Base-by-base conservation (phyloP, 2,797 vertebrate species). In the Luscinia megarhynchos region DNA sequence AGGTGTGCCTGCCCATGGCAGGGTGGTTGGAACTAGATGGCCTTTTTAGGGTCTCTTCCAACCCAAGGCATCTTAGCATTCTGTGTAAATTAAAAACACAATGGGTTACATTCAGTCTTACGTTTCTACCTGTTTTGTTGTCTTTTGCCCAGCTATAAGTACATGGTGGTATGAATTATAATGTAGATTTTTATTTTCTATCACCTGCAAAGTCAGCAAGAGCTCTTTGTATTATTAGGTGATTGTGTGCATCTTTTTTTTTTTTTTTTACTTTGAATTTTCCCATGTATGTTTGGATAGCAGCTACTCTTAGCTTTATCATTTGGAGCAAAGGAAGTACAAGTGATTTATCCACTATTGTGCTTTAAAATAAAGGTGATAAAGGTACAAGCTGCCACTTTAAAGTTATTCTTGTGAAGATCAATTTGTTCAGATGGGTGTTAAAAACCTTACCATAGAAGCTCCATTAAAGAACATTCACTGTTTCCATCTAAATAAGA, bases 361-460 rank as follows among this genome's bases (percentile, higher is more conserved):
- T 81, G 86, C 89, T 96, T 96, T 94, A 87, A 96, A 87, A 84
- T 75, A 95, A 75, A 90, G 83, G 78, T 88, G 90, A 61, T 95
- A 75, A 94, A 96, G 77, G 61, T 83, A 92, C 64, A 95, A 85
- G 80, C 78, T 84, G 48, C 32, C 77, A 45, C 89, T 83, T 93
- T 80, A 90, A 83, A 86, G 43, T 70, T 77, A 46, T 89, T 91
- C 62, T 94, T 59, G 53, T 84, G 70, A 45, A 87, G 81, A 96
- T 64, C 68, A 92, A 1, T 91, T 94, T 22, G 74, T 95, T 94
- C 87, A 26, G 17, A 19, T 63, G n/a, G 10, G 20, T 94, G 77
- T 70, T 79, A 83, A 93, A 94, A 89, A 95, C 61, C 51, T 84
- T 55, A 63, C 79, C 77, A 73, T 68, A 84, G 90, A 91, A 89